Base-by-base conservation (phyloP, 2,797 vertebrate genomes). In the Denticeps clupeoides region DNA sequence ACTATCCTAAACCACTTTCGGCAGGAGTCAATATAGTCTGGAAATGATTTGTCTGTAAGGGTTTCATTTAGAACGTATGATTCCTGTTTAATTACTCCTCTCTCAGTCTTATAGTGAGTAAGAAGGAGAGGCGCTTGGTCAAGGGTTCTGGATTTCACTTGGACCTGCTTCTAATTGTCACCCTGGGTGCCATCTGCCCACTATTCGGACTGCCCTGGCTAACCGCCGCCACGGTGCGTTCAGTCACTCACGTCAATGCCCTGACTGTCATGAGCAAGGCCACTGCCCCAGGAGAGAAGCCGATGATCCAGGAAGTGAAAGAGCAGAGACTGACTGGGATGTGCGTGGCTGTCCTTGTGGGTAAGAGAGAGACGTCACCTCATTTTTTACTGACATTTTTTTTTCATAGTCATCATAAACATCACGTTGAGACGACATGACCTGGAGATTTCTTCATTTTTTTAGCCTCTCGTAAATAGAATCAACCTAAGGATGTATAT, bases 91-190 rank as follows among this genome's bases (percentile, higher is more conserved):
- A n/a, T n/a, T n/a, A n/a, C n/a, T n/a, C n/a, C n/a, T n/a, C n/a
- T n/a, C 7, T 15, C 70, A 99, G 95, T 18, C 68, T 99, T 58
- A 99, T 99, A 2, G 91, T 98, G 59, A 94, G 88, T 70, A 93
- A 97, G 76, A 97, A 93, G 76, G 95, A 97, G 6, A 83, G 95
- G 21, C 85, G 81, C 7, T 73, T 99, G 54, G 64, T 89, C 8
- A 99, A 98, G 60, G 95, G 95, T 41, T 98, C 93, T 0, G 95
- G 95, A 31, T 99, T 99, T 77, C 95, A 99, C 75, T 72, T 98
- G 54, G 95, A 99, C 64, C 79, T 99, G 47, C 81, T 99, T 37
- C 89, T 99, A 24, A 98, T 99, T 1, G 95, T 94, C 47, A 82
- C 81, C 3, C 80, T 95, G 62, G 94, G 94, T 0, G 88, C 91